Evolutionary conservation across 2,888 invertebrate genomes (phyloP).

Genomic region (Dynastes grantii): DNA sequence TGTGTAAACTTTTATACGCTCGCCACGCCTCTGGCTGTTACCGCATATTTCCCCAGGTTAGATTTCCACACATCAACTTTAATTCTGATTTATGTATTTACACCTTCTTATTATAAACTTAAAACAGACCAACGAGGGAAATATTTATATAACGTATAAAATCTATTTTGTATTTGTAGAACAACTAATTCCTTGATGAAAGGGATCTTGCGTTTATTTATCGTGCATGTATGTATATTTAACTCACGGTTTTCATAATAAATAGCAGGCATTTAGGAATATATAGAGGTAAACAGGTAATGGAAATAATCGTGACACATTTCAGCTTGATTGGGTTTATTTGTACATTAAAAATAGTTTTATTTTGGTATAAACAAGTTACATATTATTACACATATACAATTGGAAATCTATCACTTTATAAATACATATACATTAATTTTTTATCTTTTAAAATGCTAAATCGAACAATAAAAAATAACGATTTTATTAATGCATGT

Average conservation of each 20-base stretch:
- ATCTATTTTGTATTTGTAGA: too few species aligned
- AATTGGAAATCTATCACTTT: slow-evolving; percentile 25
- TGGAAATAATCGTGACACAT: neutral
- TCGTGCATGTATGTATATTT: neutral
- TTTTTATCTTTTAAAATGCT: neutral
- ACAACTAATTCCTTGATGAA: too few species aligned
- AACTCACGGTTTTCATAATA: neutral
- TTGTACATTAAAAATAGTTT: slow-evolving; percentile 40
- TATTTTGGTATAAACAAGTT: slow-evolving; percentile 26
- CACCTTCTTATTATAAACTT: too few species aligned
- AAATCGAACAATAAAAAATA: neutral
- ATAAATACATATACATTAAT: neutral
- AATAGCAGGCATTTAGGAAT: neutral
- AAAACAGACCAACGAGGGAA: too few species aligned
- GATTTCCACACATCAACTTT: too few species aligned
- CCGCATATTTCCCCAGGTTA: too few species aligned
- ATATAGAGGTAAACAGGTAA: neutral
- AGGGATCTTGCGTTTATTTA: neutral
- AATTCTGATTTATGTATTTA: too few species aligned
- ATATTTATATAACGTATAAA: too few species aligned
- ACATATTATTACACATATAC: slow-evolving; percentile 17
- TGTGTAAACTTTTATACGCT: too few species aligned
- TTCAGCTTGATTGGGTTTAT: slow-evolving; percentile 16
- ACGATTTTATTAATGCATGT: neutral
- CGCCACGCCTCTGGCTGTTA: too few species aligned